Base-by-base conservation (phyloP, 1,140 invertebrate genomes). In the Drosophila tani region DNA sequence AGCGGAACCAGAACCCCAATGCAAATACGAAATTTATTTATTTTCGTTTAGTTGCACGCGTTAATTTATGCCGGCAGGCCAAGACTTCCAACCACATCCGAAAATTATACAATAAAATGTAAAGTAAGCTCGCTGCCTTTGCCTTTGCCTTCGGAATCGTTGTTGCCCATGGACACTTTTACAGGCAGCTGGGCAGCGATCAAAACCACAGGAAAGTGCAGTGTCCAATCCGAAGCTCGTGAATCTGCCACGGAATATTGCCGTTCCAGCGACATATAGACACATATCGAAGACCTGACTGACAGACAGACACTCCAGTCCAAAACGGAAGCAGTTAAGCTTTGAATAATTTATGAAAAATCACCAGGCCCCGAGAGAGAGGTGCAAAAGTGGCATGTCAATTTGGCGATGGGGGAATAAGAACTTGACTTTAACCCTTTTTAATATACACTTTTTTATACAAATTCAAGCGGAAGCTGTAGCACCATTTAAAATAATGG, bases 71-170 rank as follows among this genome's bases (percentile, higher is more conserved):
- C 84, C 81, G 69, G 21, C 29, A 53, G 32, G 56, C 46, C 38
- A 29, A 59, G 58, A 50, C 58, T 38, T 35, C 17, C 67, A 90
- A 88, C 84, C 84, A 88, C 84, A 88, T 88, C 84, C 84, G 84
- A 88, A 90, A 90, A 88, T 88, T 88, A 88, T 88, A 88, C 84
- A 88, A 90, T 88, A 88, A 88, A 88, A 88, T 88, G 84, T 87
- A 83, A 88, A 87, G 78, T 87, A 77, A 88, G 55, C 84, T 78
- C 71, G 74, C 49, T 80, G 70, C 12, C 32, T 38, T 14, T 53
- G 38, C 38, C 35, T 77, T 32, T 32, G 60, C 15, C 53, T 70
- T 43, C 14, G 62, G 73, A 66, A 74, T 78, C 71, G 80, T 67
- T 74, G 74, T 74, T 77, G 81, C 45, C 29, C 60, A 64, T 86